Conservation (phyloP, 2,113 vertebrate genomes). For the Sander vitreus region DNA sequence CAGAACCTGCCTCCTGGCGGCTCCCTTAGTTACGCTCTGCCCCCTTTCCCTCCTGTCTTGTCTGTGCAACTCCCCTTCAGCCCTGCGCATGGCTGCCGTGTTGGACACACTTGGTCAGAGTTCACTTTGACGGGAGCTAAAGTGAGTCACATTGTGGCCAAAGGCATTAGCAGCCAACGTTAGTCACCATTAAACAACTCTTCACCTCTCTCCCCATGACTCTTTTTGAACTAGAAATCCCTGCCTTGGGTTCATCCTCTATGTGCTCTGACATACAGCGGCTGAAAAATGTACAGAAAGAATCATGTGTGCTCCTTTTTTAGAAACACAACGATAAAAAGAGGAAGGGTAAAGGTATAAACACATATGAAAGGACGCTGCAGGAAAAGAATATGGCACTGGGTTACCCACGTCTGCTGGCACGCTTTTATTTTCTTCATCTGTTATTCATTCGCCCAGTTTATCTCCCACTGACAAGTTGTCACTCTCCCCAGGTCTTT, state of each 20-base stretch:
- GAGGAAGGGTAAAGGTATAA: constrained; percentile 45
- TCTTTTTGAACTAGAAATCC: constrained; percentile 40
- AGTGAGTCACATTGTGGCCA: constrained; percentile 74
- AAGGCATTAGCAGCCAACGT: constrained; percentile 66
- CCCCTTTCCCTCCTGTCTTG: constrained; percentile 59
- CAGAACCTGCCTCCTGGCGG: constrained; percentile 67
- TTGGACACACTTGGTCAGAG: constrained; percentile 73
- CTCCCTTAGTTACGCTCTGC: constrained; percentile 65
- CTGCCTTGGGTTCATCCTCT: constrained; percentile 3
- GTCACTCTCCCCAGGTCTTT: constrained; percentile 75
- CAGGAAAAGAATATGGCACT: constrained; percentile 36
- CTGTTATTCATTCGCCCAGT: constrained; percentile 67
- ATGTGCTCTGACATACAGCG: constrained; percentile 17
- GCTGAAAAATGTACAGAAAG: constrained; percentile 2
- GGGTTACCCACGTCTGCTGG: constrained; percentile 60
- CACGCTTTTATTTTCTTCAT: constrained; percentile 58
- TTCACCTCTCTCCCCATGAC: constrained; percentile 51
- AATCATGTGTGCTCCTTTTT: constrained; percentile 18
- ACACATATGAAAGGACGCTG: constrained; percentile 46
- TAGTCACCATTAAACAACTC: constrained; percentile 72
- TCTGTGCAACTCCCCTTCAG: constrained; percentile 58
- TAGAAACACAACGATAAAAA: neutral
- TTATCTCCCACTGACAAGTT: constrained; percentile 79
- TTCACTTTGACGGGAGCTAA: constrained; percentile 66
- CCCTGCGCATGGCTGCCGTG: constrained; percentile 50